Base-by-base conservation (phyloP, 2,888 invertebrate genomes). In the Meiosimyza platycephala region DNA sequence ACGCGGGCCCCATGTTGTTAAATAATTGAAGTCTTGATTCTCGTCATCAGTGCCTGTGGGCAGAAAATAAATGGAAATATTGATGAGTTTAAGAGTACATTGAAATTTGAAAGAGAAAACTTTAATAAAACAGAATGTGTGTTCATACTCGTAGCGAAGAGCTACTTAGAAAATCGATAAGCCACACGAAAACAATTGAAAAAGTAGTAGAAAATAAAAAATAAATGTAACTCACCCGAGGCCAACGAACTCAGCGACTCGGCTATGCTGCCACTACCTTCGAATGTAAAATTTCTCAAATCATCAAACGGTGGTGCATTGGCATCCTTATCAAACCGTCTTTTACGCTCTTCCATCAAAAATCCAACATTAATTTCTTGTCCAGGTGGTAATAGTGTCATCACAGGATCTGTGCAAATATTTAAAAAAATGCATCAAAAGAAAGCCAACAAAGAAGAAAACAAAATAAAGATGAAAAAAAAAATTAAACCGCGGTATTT, bases 241-340 rank as follows among this genome's bases (percentile, higher is more conserved):
- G 97, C 97, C 83, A 99, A 91, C 70, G 98, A 98, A 83, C 97
- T 98, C 73, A 99, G 90, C 13, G 98, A 97, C 73, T 98, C 98
- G 50, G 97, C 98, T 72, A 97, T 97, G 87, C 97, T 97, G 89
- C 97, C 98, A 84, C 96, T 97, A 57, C 99, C 99, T 88, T 99
- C 99, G 84, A 99, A 99, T 71, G 98, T 98, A 87, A 99, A 99
- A 90, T 99, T 98, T 86, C 99, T 92, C 80, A 99, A 91, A 88
- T 99, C 99, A 87, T 99, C 99, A 87, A 98, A 98, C 12, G 99
- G 99, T 75, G 99, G 99, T 71, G 97, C 98, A 86, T 95, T 96
- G 15, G 95, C 95, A 89, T 99, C 99, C 84, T 95, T 93, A 88
- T 98, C 98, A 52, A 97, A 97, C 79, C 97, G 93, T 83, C 95